Base-by-base conservation (phyloP, 2,888 invertebrate species). In the Epinotia bilunana region DNA sequence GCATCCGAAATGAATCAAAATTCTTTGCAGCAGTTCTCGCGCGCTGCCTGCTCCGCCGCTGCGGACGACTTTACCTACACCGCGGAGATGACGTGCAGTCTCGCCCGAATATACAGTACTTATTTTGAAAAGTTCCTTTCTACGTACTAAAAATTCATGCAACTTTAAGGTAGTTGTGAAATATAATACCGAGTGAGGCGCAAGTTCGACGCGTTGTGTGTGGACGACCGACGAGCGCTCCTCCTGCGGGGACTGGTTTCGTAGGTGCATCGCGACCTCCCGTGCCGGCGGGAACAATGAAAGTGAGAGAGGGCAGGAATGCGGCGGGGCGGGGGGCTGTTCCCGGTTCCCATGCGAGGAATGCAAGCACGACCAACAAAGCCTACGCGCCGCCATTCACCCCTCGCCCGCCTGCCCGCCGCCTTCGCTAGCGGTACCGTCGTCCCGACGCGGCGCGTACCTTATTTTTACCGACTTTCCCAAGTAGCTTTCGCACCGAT, bases 261-360 rank as follows among this genome's bases (percentile, higher is more conserved):
- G 91, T 89, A 85, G 84, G 84, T 82, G 86, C 87, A 85, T 80
- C 87, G 90, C 93, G 93, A 93, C 93, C 93, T 92, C 92, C 93
- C 93, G 92, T 90, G 84, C 92, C 88, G 92, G 88, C 84, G 87
- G 90, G 92, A 91, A 93, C 93, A 93, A 93, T 93, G 93, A 93
- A 91, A 93, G 93, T 93, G 93, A 92, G 93, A 91, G 92, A 92
- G 91, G 90, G 89, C 90, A 89, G 91, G 93, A 93, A 92, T 92
- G 92, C 87, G 86, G 80, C 83, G 81, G 84, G 83, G 80, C 82
- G 80, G 82, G 78, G 78, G 83, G 82, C 85, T 80, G 90, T 84
- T 90, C 93, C 92, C 91, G 90, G 92, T 92, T 92, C 93, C 93
- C 93, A 93, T 92, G 92, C 92, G 88, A 91, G 93, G 93, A 93